A percentile compares a stretch with the other conserved stretches of the same genome.
These are phyloP conservation scores for Habroteleia sp. DNA, from an alignment of 2,888 invertebrate species.

Conservation along the genomic window DNA sequence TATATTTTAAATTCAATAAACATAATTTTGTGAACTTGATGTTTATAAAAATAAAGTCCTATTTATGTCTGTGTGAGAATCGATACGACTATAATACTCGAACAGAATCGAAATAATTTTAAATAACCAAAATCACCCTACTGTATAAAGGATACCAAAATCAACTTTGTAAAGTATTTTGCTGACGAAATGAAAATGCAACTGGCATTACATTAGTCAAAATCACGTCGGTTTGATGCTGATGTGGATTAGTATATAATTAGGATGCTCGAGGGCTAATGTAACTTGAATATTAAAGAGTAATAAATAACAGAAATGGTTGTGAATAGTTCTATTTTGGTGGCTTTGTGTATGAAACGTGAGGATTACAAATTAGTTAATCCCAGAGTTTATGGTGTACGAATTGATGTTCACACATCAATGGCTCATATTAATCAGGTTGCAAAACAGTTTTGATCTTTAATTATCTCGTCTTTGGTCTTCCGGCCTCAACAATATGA, in stretches of 20 bases:
- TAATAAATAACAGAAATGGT: constrained; percentile 28
- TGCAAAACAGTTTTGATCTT: constrained; percentile 2
- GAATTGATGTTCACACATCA: constrained; percentile 33
- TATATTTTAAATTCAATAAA: too few relatives aligned
- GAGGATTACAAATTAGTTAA: constrained; percentile 6
- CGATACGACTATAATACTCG: too few relatives aligned
- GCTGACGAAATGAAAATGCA: constrained; percentile 11
- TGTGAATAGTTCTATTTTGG: neutral
- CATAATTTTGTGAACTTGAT: too few relatives aligned
- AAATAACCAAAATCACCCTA: too few relatives aligned
- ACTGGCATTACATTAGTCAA: constrained; percentile 19
- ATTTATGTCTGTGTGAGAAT: too few relatives aligned
- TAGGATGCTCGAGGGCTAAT: constrained; percentile 1
- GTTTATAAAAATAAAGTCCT: too few relatives aligned
- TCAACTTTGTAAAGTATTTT: too few relatives aligned
- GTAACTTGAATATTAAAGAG: constrained; percentile 1
- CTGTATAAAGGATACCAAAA: too few relatives aligned
- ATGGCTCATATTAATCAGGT: constrained; percentile 29
- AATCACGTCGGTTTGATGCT: constrained; percentile 7
- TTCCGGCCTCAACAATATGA: constrained; percentile 11
- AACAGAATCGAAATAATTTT: too few relatives aligned
- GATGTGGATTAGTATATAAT: constrained; percentile 14
- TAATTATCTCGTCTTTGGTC: constrained; percentile 30
- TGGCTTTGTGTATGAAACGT: neutral
- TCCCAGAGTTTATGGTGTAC: constrained; percentile 11